Conservation (phyloP, 2,797 vertebrate species). For the Spatula clypeata region DNA sequence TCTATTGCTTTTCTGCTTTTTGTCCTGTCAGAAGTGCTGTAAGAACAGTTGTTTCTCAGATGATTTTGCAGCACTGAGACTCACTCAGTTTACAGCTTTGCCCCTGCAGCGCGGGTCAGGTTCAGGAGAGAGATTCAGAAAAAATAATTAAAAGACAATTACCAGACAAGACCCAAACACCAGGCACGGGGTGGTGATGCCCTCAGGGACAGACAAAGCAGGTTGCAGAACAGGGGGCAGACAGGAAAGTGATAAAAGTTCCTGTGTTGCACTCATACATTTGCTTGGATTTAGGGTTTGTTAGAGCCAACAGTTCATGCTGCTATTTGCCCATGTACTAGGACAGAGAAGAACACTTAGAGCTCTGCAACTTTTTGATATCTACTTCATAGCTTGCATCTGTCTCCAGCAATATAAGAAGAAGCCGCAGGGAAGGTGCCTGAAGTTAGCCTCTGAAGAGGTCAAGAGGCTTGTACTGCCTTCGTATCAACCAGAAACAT, state of each 20-base stretch:
- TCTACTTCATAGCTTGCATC: background rate
- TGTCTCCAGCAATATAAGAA: background rate
- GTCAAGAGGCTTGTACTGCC: background rate
- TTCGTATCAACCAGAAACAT: background rate
- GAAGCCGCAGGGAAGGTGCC: background rate
- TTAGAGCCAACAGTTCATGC: background rate
- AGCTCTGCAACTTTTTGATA: background rate
- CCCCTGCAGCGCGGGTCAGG: background rate
- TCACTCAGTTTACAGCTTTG: background rate
- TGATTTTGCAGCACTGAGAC: background rate
- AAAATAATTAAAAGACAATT: background rate
- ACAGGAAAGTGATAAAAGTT: background rate
- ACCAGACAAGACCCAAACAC: background rate
- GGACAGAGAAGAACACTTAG: background rate
- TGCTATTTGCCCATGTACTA: background rate
- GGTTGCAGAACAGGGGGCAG: background rate
- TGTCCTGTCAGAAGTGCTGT: background rate
- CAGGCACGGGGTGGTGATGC: background rate
- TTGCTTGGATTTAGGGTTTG: background rate
- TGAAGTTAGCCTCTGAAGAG: constrained; percentile 26
- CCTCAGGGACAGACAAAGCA: background rate
- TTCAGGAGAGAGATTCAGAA: background rate
- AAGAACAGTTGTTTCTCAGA: background rate
- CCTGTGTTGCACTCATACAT: background rate
- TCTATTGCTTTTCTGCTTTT: background rate